phyloP scores from a whole-genome alignment of 1,140 invertebrate genomes.

The Rhagoletis zephyria region DNA sequence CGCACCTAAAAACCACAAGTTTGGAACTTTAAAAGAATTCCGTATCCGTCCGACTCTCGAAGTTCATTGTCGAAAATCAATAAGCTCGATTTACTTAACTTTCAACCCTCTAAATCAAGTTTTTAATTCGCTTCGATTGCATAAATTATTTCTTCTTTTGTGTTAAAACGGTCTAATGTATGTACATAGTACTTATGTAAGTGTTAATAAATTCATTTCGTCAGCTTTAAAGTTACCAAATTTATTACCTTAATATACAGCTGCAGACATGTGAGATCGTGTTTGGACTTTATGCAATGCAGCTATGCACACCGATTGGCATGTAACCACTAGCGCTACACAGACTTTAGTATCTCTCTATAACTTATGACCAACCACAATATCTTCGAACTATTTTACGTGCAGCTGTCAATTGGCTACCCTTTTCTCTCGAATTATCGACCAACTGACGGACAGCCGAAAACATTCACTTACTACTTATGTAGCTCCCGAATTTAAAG shows the following conservation, averaged over 20 bases:
- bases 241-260: not conserved
- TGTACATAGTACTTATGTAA: not conserved
- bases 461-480: constrained; percentile 29
- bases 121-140: too few species aligned
- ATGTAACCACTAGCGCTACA: not conserved
- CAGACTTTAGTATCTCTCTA: too few species aligned
- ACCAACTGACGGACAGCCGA: not conserved
- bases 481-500: constrained; percentile 8
- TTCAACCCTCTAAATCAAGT: too few species aligned
- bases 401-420: constrained; percentile 43
- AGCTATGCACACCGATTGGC: not conserved
- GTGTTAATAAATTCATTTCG: not conserved
- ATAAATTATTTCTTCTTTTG: too few species aligned
- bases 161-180: too few species aligned
- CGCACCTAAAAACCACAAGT: too few species aligned
- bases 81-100: too few species aligned
- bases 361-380: constrained; percentile 37
- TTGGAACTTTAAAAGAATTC: too few species aligned
- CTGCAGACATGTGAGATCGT: not conserved
- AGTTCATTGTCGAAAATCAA: too few species aligned
- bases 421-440: constrained; percentile 1
- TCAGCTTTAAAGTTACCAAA: not conserved
- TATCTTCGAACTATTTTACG: constrained; percentile 24
- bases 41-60: too few species aligned
- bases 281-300: not conserved